phyloP scores from a whole-genome alignment of 1,140 invertebrate species.

The Hylaeus anthracinus region DNA sequence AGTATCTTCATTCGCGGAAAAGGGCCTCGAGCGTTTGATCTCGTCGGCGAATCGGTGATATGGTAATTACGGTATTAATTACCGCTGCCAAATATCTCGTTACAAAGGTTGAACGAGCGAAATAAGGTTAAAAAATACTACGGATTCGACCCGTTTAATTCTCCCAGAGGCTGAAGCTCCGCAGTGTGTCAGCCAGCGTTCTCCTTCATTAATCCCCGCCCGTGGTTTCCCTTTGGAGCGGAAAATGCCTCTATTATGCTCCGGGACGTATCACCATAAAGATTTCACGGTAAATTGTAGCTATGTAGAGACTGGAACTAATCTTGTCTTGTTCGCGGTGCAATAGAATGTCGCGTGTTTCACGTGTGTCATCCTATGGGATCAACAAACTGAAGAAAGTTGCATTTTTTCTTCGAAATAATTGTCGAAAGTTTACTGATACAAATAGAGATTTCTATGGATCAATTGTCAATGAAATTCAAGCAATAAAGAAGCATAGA shows the following conservation, averaged over 20 bases:
- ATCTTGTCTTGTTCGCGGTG: too few relatives aligned
- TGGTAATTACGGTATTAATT: too few relatives aligned
- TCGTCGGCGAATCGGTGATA: too few relatives aligned
- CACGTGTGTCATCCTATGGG: too few relatives aligned
- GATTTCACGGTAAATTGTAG: background rate
- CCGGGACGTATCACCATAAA: background rate
- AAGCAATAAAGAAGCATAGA: too few relatives aligned
- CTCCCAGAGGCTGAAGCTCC: background rate
- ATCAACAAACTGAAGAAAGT: too few relatives aligned
- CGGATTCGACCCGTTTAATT: background rate
- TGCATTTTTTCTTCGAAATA: too few relatives aligned
- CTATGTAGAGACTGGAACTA: background rate
- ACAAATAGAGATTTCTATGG: too few relatives aligned
- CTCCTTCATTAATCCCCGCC: constrained; percentile 12
- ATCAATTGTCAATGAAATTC: too few relatives aligned
- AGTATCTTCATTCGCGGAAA: background rate
- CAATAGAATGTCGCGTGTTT: too few relatives aligned
- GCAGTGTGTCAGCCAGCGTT: constrained; percentile 1
- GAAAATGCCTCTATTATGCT: constrained; percentile 18
- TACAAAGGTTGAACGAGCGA: background rate
- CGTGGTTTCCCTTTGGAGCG: constrained; percentile 10
- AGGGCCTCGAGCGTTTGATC: background rate
- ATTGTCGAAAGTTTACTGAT: too few relatives aligned
- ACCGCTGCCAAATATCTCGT: background rate
- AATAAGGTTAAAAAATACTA: background rate